Evolutionary conservation across 2,888 invertebrate genomes (phyloP), one percentile per base, ranked within the genome.

Genomic region (Galeopsomyia nigrocyanea): DNA sequence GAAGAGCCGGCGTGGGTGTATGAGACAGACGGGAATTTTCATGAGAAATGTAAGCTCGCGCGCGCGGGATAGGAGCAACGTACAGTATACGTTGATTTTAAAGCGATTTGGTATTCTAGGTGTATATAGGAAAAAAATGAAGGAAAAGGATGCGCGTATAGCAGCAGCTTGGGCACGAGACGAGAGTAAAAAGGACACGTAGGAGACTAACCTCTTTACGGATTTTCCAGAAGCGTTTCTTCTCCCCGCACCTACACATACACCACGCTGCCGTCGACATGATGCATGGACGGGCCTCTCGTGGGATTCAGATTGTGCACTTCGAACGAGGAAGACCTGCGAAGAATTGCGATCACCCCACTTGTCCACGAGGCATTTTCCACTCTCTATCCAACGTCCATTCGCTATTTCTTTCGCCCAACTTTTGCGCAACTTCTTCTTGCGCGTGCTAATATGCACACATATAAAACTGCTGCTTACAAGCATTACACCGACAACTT

Each of bases 31-130:
- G 39, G 13, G 39, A 39, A 13, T 39, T 39, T 39, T 39, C 39
- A 13, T 9, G 39, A 10, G 39, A 39, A 39, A 10, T 10, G 39
- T 13, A 39, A 39, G 39, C 13, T 39, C 39, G 13, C 10, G 39
- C 26, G n/a, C n/a, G n/a, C n/a, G n/a, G 26, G 26, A 2, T 26
- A 26, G 3, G 26, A 26, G n/a, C n/a, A n/a, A 26, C 26, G 26
- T 26, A 26, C 26, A 26, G 68, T 57, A 61, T 7, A 58, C 60
- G 70, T 49, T 71, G 71, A 76, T 75, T 73, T 70, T 73, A 71
- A 69, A 72, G 74, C 71, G 71, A 76, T 79, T 73, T 75, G 67
- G 77, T 77, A 78, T 78, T 78, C 77, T 60, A 68, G 68, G 68
- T 71, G 76, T 74, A 76, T 71, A 58, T 73, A 65, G 68, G 66